Base-by-base conservation (phyloP, 1,140 invertebrate species). In the Papilio polytes region DNA sequence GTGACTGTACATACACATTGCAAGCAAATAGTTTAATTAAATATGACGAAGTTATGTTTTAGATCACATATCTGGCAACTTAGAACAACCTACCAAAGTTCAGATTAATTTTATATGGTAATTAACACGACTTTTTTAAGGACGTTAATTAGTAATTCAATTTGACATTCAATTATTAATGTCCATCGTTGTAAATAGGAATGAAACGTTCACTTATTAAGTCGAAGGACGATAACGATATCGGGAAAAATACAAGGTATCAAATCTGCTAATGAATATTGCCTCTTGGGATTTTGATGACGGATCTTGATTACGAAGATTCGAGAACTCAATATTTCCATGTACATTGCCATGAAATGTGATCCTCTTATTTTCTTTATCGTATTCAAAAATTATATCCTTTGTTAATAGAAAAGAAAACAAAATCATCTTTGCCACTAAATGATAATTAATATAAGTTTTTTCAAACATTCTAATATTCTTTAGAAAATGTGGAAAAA, bases 191-290 rank as follows among this genome's bases (percentile, higher is more conserved):
- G 22, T 66, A 31, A 31, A 22, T 26, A n/a, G 13, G 36, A 70
- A 70, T 70, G 26, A 70, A 70, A 70, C 63, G 63, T 70, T 12
- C 63, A 15, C 26, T 70, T 70, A 70, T 70, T 70, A 70, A 70
- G 63, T 70, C 36, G 63, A 70, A 70, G 63, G 63, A 63, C 20
- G 22, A 63, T 63, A 63, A 63, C 20, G 59, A 22, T 9, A 26
- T 22, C 9, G 59, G 59, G 26, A 84, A 85, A 78, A 83, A 81
- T 83, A 84, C 78, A 78, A 81, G 81, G 84, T 82, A 81, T 86
- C 82, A 74, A 76, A 70, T 77, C 81, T 83, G 82, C 85, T 84
- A 83, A 85, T 86, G 86, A 88, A 78, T 85, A 86, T 86, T 86
- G 85, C 81, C 83, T 83, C 80, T 72, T 76, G 82, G 83, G 86